Percentiles rank a stretch among this genome's conserved stretches.
These are phyloP conservation scores for Platynereis dumerilii DNA, from an alignment of 2,888 invertebrate species.

Conservation along the genomic window DNA sequence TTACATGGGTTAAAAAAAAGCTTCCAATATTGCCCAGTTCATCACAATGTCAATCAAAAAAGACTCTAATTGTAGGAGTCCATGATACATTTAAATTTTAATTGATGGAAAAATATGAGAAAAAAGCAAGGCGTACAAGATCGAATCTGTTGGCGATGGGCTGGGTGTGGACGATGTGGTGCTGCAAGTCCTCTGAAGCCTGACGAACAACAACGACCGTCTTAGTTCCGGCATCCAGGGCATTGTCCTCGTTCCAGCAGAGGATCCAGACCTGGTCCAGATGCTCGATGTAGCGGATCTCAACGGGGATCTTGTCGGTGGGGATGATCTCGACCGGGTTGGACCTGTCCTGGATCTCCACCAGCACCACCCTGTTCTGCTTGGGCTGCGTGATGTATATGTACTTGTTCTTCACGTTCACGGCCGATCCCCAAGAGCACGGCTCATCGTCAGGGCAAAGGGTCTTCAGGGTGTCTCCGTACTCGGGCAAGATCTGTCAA, in stretches of 20 bases:
- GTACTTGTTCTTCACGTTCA: constrained; percentile 74
- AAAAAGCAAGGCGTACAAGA: constrained; percentile 70
- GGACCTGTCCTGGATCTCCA: constrained; percentile 69
- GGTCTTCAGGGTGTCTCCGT: constrained; percentile 60
- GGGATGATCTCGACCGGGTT: constrained; percentile 66
- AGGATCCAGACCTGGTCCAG: constrained; percentile 79
- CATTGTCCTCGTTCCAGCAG: constrained; percentile 69
- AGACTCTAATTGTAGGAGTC: too few relatives aligned
- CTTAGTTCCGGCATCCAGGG: constrained; percentile 69
- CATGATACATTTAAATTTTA: too few relatives aligned
- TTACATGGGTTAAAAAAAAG: too few relatives aligned
- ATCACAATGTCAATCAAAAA: too few relatives aligned
- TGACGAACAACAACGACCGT: constrained; percentile 76
- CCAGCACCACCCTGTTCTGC: constrained; percentile 74
- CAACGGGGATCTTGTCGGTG: constrained; percentile 76
- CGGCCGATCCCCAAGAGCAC: constrained; percentile 77
- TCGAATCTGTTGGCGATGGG: constrained; percentile 80
- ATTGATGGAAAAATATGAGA: too few relatives aligned
- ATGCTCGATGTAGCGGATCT: constrained; percentile 74
- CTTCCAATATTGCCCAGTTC: too few relatives aligned
- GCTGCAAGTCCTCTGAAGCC: constrained; percentile 75
- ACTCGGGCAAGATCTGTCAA: constrained; percentile 29
- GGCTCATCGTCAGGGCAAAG: constrained; percentile 60
- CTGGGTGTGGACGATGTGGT: constrained; percentile 69
- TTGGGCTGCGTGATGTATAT: constrained; percentile 77